Base-by-base conservation (phyloP, 2,797 vertebrate genomes). In the Malurus splendens region DNA sequence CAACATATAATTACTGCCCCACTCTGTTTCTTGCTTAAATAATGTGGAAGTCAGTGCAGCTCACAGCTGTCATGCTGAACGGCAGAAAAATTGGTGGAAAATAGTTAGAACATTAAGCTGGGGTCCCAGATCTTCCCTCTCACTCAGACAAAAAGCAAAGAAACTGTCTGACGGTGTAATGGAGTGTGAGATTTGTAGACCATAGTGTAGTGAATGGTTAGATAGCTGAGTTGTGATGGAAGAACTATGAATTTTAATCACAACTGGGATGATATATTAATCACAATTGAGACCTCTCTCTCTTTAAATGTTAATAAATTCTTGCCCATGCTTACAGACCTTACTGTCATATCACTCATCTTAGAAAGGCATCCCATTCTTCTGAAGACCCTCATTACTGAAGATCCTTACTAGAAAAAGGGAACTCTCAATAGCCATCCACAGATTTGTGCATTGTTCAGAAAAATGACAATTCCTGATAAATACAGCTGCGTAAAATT, bases 401-500 rank as follows among this genome's bases (percentile, higher is more conserved):
- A 86, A 82, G 27, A 77, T 23, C 12, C 0, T 2, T 65, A 42
- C 50, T 42, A 83, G 27, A 56, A 65, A 67, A 90, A 65, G 12
- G 11, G 23, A 10, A 65, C 19, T 82, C 28, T 86, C 48, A 59
- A 48, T 14, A 74, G 24, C 7, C 18, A 65, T 42, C 18, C 47
- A 77, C 10, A 47, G 74, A 64, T 64, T 42, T 66, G 59, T 76
- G 71, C 36, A 64, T 60, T 62, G 5, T 42, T 82, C 48, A 76
- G 28, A 45, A 28, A 82, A 95, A 73, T 30, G 33, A n/a, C 6
- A 82, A 47, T 39, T 86, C 24, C 48, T 84, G 50, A 71, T 11
- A 57, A 87, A 90, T 86, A 56, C 25, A 86, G 50, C 23, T 93
- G 54, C 36, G 71, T 47, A 86, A 79, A 84, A 86, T 84, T 64